phyloP scores from a whole-genome alignment of 2,797 vertebrate genomes.

The Megalops cyprinoides region DNA sequence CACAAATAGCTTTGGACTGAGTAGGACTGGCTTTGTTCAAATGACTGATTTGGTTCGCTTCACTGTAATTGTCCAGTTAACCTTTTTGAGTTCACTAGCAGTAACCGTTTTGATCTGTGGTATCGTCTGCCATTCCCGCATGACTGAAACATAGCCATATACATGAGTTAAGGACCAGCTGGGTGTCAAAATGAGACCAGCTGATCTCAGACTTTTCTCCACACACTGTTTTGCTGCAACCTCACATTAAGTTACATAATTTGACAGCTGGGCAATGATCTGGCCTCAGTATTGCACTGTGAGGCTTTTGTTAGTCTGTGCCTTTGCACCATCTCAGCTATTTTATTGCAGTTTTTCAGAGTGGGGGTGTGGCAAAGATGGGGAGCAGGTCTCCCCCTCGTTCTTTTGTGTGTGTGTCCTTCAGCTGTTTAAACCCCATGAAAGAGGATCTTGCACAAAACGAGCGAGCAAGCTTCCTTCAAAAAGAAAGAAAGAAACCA shows the following conservation, averaged over 20 bases:
- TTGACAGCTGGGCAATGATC: neutral
- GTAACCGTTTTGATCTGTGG: neutral
- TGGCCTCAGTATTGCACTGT: neutral
- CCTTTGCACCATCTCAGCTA: neutral
- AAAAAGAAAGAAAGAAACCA: neutral
- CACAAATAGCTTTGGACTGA: neutral
- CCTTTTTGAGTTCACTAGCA: neutral
- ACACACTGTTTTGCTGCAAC: neutral
- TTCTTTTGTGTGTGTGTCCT: neutral
- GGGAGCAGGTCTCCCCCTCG: neutral
- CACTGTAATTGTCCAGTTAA: neutral
- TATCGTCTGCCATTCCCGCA: conserved; percentile 7
- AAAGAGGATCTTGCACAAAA: neutral
- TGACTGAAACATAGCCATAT: neutral
- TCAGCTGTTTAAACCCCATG: neutral
- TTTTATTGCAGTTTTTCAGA: neutral
- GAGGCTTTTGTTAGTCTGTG: neutral
- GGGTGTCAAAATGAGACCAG: neutral
- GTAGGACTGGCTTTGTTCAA: neutral
- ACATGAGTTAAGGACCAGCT: neutral
- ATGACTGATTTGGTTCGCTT: neutral
- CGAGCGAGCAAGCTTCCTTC: neutral
- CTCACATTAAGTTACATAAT: neutral
- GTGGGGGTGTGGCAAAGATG: neutral
- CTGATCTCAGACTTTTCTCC: neutral